Evolutionary conservation across 2,888 invertebrate genomes (phyloP).

Genomic region (Patella ulyssiponensis): DNA sequence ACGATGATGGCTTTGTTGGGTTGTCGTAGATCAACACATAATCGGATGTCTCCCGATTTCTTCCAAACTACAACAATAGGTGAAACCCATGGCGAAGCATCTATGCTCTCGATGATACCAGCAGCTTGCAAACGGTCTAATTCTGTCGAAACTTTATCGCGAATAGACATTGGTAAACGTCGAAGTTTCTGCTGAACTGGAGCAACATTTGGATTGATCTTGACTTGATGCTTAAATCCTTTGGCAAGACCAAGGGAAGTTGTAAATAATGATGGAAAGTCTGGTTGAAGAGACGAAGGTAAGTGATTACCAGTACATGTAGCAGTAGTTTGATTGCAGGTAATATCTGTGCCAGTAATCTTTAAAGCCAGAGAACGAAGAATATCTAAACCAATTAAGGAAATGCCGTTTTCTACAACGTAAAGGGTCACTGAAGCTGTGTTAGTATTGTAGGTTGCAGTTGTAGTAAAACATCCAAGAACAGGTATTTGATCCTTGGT

Average conservation of each 20-base stretch:
- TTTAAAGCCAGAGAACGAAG: too few relatives aligned
- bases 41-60: neutral
- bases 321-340: too few relatives aligned
- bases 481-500: too few relatives aligned
- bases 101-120: slow-evolving; percentile 15
- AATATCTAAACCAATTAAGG: too few relatives aligned
- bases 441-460: too few relatives aligned
- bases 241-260: neutral
- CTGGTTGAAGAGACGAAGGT: neutral
- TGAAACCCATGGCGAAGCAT: neutral
- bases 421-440: too few relatives aligned
- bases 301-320: too few relatives aligned
- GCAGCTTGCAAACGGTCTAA: neutral
- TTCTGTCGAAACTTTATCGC: slow-evolving; percentile 3
- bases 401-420: too few relatives aligned
- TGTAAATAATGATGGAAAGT: neutral
- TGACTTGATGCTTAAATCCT: slow-evolving; percentile 1
- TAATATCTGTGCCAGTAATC: too few relatives aligned
- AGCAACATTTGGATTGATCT: neutral
- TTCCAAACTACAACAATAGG: too few relatives aligned
- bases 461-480: too few relatives aligned
- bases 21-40: slow-evolving; percentile 17
- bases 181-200: slow-evolving; percentile 5
- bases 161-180: neutral
- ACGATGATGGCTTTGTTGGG: slow-evolving; percentile 11